These are phyloP conservation scores for Pelusios castaneus DNA, from an alignment of 2,113 vertebrate genomes.

Conservation along the genomic window DNA sequence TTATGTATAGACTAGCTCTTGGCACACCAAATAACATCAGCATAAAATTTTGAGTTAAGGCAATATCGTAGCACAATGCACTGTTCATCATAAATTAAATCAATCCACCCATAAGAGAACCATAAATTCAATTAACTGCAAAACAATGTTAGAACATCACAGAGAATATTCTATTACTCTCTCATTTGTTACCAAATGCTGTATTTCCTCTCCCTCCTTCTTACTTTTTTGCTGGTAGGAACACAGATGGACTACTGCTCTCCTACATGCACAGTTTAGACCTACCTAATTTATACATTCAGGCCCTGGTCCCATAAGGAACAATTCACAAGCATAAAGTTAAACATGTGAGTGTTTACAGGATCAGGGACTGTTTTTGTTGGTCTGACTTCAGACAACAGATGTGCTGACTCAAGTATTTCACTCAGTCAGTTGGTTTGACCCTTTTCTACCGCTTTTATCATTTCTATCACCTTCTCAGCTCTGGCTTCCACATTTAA, in stretches of 20 bases:
- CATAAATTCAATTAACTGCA: not conserved
- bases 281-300: not conserved
- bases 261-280: not conserved
- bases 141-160: not conserved
- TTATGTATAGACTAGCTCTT: too few relatives aligned
- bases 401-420: not conserved
- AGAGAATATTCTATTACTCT: not conserved
- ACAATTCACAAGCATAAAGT: not conserved
- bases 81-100: not conserved
- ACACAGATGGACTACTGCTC: not conserved
- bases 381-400: not conserved
- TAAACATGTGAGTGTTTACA: fast-evolving
- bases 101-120: not conserved
- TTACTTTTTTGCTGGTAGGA: not conserved
- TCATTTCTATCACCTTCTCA: not conserved
- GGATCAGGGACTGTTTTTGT: not conserved
- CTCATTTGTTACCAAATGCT: not conserved
- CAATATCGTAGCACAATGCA: not conserved
- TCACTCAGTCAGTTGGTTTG: fast-evolving
- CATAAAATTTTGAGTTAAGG: not conserved
- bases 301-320: not conserved
- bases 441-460: not conserved
- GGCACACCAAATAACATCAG: not conserved
- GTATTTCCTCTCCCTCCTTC: not conserved
- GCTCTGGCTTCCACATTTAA: not conserved